Conservation (phyloP, 2,797 vertebrate genomes). For the Lindbergichthys nudifrons region DNA sequence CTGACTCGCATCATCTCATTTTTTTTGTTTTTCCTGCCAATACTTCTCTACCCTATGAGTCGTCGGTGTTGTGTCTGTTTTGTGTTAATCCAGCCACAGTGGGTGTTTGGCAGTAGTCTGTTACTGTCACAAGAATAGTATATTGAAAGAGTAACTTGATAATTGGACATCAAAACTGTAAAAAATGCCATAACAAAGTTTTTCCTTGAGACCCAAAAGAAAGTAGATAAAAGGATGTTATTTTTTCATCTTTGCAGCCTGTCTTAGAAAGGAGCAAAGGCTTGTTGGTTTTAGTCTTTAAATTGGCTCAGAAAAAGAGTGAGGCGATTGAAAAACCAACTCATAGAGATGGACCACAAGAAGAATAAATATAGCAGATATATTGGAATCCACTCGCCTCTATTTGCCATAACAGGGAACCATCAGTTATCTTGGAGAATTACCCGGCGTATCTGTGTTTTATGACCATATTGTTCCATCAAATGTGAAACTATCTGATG, state of each 20-base stretch:
- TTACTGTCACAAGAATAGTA: neutral
- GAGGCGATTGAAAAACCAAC: neutral
- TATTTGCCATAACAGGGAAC: neutral
- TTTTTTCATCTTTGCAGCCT: neutral
- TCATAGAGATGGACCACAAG: neutral
- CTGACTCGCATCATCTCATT: slow-evolving; percentile 22
- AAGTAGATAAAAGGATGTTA: neutral
- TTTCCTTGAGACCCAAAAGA: neutral
- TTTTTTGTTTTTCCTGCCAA: slow-evolving; percentile 25
- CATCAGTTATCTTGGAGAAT: neutral
- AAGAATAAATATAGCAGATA: neutral
- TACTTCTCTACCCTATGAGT: slow-evolving; percentile 9
- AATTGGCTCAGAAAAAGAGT: slow-evolving; percentile 1
- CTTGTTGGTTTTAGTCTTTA: neutral
- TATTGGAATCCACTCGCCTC: neutral
- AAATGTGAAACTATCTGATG: neutral
- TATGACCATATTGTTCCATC: too few relatives aligned
- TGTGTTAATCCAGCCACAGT: slow-evolving; percentile 19
- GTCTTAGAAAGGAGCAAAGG: neutral
- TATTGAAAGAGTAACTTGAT: slow-evolving; percentile 6
- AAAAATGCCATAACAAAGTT: neutral
- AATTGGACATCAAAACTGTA: slow-evolving; percentile 1
- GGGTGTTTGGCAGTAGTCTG: slow-evolving; percentile 2
- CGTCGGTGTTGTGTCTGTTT: slow-evolving; percentile 9
- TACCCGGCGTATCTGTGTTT: too few relatives aligned